Evolutionary conservation across 64 coral and sea anemone genomes (phyloP).

Genomic region (Pocillopora verrucosa): DNA sequence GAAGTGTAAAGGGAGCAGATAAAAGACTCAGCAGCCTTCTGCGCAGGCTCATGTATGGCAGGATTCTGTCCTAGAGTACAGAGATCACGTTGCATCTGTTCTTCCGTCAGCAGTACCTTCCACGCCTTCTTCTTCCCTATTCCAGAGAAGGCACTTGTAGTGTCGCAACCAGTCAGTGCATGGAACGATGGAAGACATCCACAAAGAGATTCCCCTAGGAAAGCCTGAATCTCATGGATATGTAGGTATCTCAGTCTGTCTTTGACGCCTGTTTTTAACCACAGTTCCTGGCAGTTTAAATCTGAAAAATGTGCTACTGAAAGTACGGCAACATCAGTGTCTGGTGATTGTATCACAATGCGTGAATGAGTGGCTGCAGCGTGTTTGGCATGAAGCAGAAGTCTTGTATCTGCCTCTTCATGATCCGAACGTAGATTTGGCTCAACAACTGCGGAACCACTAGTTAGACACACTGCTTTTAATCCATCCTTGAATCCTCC

Average conservation of each 20-base stretch:
- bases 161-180: slow-evolving; percentile 59
- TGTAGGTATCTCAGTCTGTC: slow-evolving; percentile 45
- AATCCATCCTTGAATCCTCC: slow-evolving; percentile 60
- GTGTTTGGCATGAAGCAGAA: slow-evolving; percentile 45
- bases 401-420: slow-evolving; percentile 70
- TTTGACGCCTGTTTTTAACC: slow-evolving; percentile 52
- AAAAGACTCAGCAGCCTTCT: slow-evolving; percentile 24
- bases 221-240: slow-evolving; percentile 32
- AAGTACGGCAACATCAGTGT: slow-evolving; percentile 27
- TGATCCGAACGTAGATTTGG: slow-evolving; percentile 43
- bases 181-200: slow-evolving; percentile 50
- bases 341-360: slow-evolving; percentile 44
- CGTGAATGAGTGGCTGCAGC: slow-evolving; percentile 48
- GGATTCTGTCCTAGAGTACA: slow-evolving; percentile 16
- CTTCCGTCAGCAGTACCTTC: slow-evolving; percentile 10
- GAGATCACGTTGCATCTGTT: slow-evolving; percentile 35
- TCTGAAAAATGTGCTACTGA: slow-evolving; percentile 16
- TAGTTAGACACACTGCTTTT: slow-evolving; percentile 29
- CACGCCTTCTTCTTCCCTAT: slow-evolving; percentile 75
- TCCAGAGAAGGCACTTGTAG: slow-evolving; percentile 44
- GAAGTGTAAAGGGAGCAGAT: slow-evolving; percentile 47
- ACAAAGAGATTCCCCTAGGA: slow-evolving; percentile 4
- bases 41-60: slow-evolving; percentile 14
- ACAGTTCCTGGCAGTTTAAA: slow-evolving; percentile 31
- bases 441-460: neutral